A percentile compares a stretch with the other conserved stretches of the same genome.
These are phyloP conservation scores for Drosophila macrospina DNA, from an alignment of 2,888 invertebrate genomes.

Conservation along the genomic window DNA sequence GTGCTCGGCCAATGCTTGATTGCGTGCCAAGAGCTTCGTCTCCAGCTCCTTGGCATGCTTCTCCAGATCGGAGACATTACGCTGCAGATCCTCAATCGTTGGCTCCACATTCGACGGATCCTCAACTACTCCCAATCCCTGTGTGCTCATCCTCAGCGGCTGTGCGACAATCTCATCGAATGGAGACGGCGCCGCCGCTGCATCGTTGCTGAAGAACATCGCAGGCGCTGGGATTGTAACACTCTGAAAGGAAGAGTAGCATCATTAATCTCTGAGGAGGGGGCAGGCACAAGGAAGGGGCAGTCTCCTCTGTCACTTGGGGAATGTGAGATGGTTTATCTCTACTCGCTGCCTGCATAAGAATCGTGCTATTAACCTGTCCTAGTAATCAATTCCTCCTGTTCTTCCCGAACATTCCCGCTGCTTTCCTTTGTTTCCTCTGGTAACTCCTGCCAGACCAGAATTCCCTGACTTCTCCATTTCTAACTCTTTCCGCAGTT, in stretches of 20 bases:
- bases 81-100: slow-evolving; percentile 83
- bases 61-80: slow-evolving; percentile 84
- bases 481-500: too few species aligned
- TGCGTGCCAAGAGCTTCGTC: slow-evolving; percentile 81
- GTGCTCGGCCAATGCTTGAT: slow-evolving; percentile 70
- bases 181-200: slow-evolving; percentile 69
- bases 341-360: too few species aligned
- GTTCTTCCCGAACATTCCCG: too few species aligned
- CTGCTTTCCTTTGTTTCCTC: too few species aligned
- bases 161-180: slow-evolving; percentile 83
- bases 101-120: slow-evolving; percentile 77
- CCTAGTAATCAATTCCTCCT: too few species aligned
- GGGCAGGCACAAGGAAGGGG: too few species aligned
- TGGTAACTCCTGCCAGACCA: too few species aligned
- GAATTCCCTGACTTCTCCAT: too few species aligned
- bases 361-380: too few species aligned
- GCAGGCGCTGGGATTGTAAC: slow-evolving; percentile 66
- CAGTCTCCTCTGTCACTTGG: too few species aligned
- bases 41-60: slow-evolving; percentile 84
- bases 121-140: slow-evolving; percentile 10
- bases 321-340: too few species aligned
- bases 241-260: slow-evolving; percentile 6
- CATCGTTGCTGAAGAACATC: slow-evolving; percentile 80
- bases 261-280: too few species aligned
- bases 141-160: slow-evolving; percentile 52